Evolutionary conservation across 2,888 invertebrate species (phyloP).

Genomic region (Synergus laeviventris): DNA sequence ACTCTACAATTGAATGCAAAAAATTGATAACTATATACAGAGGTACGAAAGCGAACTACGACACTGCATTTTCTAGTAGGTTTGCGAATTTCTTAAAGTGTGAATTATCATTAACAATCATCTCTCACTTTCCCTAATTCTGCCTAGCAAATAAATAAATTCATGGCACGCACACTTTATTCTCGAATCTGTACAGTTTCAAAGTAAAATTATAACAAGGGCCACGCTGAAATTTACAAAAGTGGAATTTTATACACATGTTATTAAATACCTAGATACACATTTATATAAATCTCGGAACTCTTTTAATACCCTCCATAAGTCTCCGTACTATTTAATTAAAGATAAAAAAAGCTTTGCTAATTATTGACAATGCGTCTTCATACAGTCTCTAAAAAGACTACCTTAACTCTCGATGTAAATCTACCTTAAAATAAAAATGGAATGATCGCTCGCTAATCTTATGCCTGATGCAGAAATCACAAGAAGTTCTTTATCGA

Average conservation of each 20-base stretch:
- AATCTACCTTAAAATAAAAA: conserved; percentile 59
- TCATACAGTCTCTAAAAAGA: neutral
- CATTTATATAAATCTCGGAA: neutral
- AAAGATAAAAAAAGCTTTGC: neutral
- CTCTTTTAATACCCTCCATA: neutral
- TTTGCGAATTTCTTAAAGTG: conserved; percentile 34
- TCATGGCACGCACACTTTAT: neutral
- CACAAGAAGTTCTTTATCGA: conserved; percentile 56
- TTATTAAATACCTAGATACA: neutral
- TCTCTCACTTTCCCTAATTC: neutral
- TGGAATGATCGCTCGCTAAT: conserved; percentile 63
- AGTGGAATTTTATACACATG: conserved; percentile 1
- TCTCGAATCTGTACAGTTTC: conserved; percentile 9
- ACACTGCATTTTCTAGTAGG: conserved; percentile 44
- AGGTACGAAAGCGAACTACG: conserved; percentile 64
- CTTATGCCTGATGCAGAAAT: conserved; percentile 54
- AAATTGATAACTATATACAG: conserved; percentile 65
- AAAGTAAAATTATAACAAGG: conserved; percentile 42
- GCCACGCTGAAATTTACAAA: conserved; percentile 24
- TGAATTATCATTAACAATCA: conserved; percentile 1
- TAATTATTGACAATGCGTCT: conserved; percentile 18
- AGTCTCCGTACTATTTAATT: neutral
- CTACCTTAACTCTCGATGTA: conserved; percentile 1
- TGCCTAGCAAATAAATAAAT: neutral
- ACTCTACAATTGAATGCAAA: conserved; percentile 61